Percentiles rank a stretch among this genome's conserved stretches.
Conservation (phyloP, 2,888 invertebrate genomes). For the Notodonta ziczac region DNA sequence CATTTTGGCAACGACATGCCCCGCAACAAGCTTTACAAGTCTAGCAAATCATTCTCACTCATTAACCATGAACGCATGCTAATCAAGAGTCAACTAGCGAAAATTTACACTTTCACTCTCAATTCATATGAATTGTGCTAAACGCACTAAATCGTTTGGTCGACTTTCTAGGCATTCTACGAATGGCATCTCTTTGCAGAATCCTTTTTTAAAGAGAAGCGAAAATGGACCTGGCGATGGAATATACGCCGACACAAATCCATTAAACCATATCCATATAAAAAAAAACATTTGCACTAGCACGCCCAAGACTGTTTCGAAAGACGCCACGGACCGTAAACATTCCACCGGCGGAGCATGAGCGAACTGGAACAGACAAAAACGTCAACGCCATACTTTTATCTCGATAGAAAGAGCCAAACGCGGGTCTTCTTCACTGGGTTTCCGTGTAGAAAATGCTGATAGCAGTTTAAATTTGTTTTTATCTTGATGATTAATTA, state of each 20-base stretch:
- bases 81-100: slow-evolving; percentile 18
- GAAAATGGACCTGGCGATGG: slow-evolving; percentile 47
- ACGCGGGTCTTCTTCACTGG: slow-evolving; percentile 18
- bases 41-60: slow-evolving; percentile 12
- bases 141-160: slow-evolving; percentile 22
- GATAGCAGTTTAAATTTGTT: too few species aligned
- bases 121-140: slow-evolving; percentile 16
- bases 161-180: slow-evolving; percentile 21
- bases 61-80: slow-evolving; percentile 15
- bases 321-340: slow-evolving; percentile 79
- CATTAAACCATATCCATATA: slow-evolving; percentile 68
- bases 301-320: slow-evolving; percentile 79
- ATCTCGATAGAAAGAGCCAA: slow-evolving; percentile 57
- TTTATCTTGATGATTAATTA: too few species aligned
- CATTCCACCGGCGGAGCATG: slow-evolving; percentile 77
- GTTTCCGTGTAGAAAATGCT: background rate
- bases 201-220: slow-evolving; percentile 25
- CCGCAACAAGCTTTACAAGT: slow-evolving; percentile 3
- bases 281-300: slow-evolving; percentile 80
- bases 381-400: slow-evolving; percentile 65
- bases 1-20: slow-evolving; percentile 13
- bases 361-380: slow-evolving; percentile 69
- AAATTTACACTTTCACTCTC: slow-evolving; percentile 26
- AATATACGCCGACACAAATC: slow-evolving; percentile 59
- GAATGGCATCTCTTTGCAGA: slow-evolving; percentile 15